A percentile compares a stretch with the other conserved stretches of the same genome.
phyloP scores from a whole-genome alignment of 1,140 invertebrate species.

The Nephotettix cincticeps region DNA sequence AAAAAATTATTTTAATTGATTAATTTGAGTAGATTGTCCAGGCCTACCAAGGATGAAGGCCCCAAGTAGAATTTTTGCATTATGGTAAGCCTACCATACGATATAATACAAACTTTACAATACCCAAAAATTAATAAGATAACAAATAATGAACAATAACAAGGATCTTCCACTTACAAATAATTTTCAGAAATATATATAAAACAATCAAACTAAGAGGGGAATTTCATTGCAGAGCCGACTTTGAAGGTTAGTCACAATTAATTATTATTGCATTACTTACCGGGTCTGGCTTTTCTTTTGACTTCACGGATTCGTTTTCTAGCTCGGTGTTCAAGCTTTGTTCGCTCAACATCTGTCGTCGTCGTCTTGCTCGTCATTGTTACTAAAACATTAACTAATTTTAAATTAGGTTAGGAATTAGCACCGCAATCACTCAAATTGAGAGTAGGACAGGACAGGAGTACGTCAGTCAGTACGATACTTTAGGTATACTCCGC shows the following conservation, averaged over 20 bases:
- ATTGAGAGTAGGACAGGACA: too few relatives aligned
- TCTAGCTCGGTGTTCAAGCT: conserved; percentile 64
- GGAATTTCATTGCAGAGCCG: too few relatives aligned
- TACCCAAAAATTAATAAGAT: not conserved
- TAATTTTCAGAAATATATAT: conserved; percentile 3
- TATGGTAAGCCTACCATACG: too few relatives aligned
- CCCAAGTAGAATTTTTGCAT: too few relatives aligned
- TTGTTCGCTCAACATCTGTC: conserved; percentile 15
- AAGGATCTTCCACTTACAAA: not conserved
- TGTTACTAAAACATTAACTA: not conserved
- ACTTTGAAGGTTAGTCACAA: conserved; percentile 3
- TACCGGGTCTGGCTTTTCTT: conserved; percentile 83
- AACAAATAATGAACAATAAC: not conserved
- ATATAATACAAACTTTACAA: not conserved
- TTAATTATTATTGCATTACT: conserved; percentile 38
- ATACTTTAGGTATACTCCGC: too few relatives aligned
- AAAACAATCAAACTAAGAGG: too few relatives aligned
- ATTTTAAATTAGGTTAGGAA: not conserved
- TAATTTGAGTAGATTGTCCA: not conserved
- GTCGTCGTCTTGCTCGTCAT: not conserved
- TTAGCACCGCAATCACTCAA: too few relatives aligned
- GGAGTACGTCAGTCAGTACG: too few relatives aligned
- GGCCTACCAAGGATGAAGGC: too few relatives aligned
- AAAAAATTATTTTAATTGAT: not conserved
- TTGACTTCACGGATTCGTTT: conserved; percentile 88